Evolutionary conservation across 2,888 invertebrate species (phyloP).

Genomic region (Cataglyphis livida): DNA sequence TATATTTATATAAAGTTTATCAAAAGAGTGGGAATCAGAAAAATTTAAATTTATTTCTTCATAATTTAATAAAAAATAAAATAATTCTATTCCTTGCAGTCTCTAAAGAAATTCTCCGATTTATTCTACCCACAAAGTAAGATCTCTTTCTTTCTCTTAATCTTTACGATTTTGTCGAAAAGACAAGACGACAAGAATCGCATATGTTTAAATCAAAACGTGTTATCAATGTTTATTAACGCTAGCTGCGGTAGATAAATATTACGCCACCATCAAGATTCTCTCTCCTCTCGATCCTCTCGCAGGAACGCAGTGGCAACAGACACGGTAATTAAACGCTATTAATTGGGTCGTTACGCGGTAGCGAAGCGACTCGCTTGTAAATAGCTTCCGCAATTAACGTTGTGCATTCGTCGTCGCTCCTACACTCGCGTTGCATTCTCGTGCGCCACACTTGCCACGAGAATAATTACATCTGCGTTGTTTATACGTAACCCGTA

Average conservation of each 20-base stretch:
- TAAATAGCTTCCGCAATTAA: slow-evolving; percentile 62
- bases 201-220: not conserved
- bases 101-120: not conserved
- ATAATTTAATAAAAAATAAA: slow-evolving; percentile 1
- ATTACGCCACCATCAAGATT: not conserved
- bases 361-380: slow-evolving; percentile 54
- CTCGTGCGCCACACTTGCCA: not conserved
- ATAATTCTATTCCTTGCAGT: not conserved
- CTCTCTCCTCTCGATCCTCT: not conserved
- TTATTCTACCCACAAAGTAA: not conserved
- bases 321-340: slow-evolving; percentile 66
- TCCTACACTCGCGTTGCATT: slow-evolving; percentile 42
- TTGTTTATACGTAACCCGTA: slow-evolving; percentile 25
- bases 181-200: not conserved
- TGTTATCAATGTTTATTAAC: slow-evolving; percentile 33
- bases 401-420: slow-evolving; percentile 55
- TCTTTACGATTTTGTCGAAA: not conserved
- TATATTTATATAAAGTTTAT: not conserved
- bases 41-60: not conserved
- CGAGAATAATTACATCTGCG: slow-evolving; percentile 40
- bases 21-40: not conserved
- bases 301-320: too few species aligned
- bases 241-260: slow-evolving; percentile 24
- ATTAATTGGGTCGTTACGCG: slow-evolving; percentile 71
- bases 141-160: not conserved